phyloP scores from a whole-genome alignment of 2,113 vertebrate genomes.

The Clarias macrocephalus region DNA sequence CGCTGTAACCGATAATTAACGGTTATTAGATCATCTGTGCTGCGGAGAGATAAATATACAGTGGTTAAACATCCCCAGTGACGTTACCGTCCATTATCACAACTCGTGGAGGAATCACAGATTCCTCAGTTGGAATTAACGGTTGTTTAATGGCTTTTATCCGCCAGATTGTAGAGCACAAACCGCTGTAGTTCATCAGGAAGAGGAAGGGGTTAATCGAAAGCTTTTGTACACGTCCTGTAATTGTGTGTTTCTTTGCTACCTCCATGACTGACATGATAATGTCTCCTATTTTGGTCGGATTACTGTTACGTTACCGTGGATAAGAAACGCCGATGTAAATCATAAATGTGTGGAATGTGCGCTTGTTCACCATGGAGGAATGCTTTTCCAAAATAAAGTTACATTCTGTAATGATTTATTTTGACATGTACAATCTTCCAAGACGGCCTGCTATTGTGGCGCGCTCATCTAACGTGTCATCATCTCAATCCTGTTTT shows the following conservation, averaged over 20 bases:
- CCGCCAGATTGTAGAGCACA: neutral
- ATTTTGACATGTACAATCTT: constrained; percentile 26
- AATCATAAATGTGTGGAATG: constrained; percentile 30
- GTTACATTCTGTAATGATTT: constrained; percentile 28
- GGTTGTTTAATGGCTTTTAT: constrained; percentile 27
- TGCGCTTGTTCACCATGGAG: constrained; percentile 16
- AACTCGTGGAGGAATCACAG: too few species aligned
- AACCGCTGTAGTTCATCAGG: neutral
- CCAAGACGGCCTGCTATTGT: neutral
- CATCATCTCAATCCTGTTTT: constrained; percentile 9
- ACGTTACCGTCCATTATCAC: too few species aligned
- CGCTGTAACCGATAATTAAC: too few species aligned
- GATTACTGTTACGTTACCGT: constrained; percentile 12
- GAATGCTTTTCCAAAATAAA: constrained; percentile 18
- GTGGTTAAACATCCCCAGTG: too few species aligned
- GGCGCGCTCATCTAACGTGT: neutral
- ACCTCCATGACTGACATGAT: constrained; percentile 40
- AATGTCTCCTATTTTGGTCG: neutral
- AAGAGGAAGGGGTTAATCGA: constrained; percentile 25
- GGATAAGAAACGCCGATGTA: constrained; percentile 38
- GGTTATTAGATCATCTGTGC: too few species aligned
- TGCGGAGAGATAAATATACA: too few species aligned
- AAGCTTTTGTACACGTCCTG: constrained; percentile 11
- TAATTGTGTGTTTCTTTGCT: constrained; percentile 24
- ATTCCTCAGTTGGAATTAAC: too few species aligned